phyloP scores from a whole-genome alignment of 2,888 invertebrate genomes.

The Synanthedon formicaeformis region DNA sequence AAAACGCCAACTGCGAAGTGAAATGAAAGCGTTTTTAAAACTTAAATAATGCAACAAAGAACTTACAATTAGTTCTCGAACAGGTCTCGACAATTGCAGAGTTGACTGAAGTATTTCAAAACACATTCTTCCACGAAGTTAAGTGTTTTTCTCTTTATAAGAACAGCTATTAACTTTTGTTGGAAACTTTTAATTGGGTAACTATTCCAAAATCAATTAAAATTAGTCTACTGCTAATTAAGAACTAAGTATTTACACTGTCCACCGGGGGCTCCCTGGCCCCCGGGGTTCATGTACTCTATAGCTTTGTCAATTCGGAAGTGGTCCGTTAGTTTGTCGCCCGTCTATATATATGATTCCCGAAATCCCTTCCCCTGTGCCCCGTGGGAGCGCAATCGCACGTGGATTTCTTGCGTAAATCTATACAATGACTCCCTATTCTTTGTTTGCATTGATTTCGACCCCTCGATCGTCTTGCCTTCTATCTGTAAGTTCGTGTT shows the following conservation, averaged over 20 bases:
- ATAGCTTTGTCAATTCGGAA: slow-evolving; percentile 38
- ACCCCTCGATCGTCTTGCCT: slow-evolving; percentile 61
- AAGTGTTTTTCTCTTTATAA: background rate
- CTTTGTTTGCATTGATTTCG: slow-evolving; percentile 54
- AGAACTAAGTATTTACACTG: slow-evolving; percentile 4
- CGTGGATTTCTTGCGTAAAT: slow-evolving; percentile 45
- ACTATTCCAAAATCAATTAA: slow-evolving; percentile 16
- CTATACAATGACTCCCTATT: slow-evolving; percentile 56
- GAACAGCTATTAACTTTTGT: slow-evolving; percentile 19
- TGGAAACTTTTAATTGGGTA: slow-evolving; percentile 36
- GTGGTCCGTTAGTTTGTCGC: slow-evolving; percentile 29
- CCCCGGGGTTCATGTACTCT: slow-evolving; percentile 43
- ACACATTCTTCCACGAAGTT: background rate
- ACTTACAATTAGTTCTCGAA: background rate
- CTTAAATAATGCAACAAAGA: background rate
- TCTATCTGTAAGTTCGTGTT: slow-evolving; percentile 36
- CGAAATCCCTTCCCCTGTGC: slow-evolving; percentile 47
- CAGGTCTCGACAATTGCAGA: background rate
- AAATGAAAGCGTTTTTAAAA: background rate
- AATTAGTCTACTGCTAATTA: background rate
- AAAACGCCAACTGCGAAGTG: no score
- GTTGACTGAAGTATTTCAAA: background rate
- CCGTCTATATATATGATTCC: slow-evolving; percentile 48
- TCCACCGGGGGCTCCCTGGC: slow-evolving; percentile 37
- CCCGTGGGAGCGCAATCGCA: slow-evolving; percentile 57